Evolutionary conservation across 2,888 invertebrate genomes (phyloP).

Genomic region (Sabatieria punctata): DNA sequence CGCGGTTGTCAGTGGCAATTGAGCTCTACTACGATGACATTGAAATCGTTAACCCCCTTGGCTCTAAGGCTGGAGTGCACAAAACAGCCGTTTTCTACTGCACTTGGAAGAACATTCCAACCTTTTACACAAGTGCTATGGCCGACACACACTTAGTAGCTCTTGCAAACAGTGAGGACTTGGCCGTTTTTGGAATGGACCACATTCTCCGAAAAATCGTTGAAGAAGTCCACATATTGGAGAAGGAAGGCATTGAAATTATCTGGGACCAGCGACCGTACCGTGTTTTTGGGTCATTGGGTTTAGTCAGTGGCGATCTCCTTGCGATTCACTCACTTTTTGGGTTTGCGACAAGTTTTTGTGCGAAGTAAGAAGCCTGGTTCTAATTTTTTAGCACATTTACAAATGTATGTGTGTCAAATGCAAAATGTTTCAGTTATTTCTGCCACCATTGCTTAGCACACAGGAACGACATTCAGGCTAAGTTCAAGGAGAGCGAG

Average conservation of each 20-base stretch:
- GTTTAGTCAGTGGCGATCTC: background rate
- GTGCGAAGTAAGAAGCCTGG: too few species aligned
- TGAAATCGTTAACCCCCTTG: background rate
- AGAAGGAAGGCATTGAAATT: background rate
- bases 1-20: background rate
- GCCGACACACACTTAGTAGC: background rate
- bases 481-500: background rate
- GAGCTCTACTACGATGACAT: conserved; percentile 1
- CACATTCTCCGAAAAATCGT: background rate
- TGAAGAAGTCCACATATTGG: background rate
- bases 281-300: background rate
- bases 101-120: background rate
- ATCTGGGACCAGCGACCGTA: background rate
- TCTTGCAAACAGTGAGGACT: background rate
- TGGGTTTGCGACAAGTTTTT: background rate
- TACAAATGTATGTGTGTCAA: too few species aligned
- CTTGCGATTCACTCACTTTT: background rate
- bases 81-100: background rate
- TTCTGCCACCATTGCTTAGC: background rate
- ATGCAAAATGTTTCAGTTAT: too few species aligned
- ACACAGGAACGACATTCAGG: background rate
- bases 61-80: background rate
- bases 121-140: background rate
- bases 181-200: background rate
- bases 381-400: too few species aligned